Evolutionary conservation across 2,797 vertebrate genomes (phyloP).

Genomic region (Champsocephalus gunnari): DNA sequence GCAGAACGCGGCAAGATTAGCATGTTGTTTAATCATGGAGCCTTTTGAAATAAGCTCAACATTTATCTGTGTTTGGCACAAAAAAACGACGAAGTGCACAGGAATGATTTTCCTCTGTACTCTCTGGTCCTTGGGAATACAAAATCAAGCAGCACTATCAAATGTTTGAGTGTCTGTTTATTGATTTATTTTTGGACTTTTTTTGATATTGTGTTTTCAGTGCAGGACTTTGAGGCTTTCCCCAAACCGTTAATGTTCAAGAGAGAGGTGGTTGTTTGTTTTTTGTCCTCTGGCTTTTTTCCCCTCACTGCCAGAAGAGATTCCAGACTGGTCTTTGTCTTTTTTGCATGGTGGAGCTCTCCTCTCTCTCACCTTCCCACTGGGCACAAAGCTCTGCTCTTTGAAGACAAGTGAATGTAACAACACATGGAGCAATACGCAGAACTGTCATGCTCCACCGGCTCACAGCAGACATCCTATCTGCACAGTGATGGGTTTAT

Average conservation of each 20-base stretch:
- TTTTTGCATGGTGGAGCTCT: constrained; percentile 55
- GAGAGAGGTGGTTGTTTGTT: constrained; percentile 39
- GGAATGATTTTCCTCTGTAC: constrained; percentile 50
- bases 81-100: constrained; percentile 19
- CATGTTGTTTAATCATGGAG: constrained; percentile 70
- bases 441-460: constrained; percentile 40
- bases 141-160: constrained; percentile 54
- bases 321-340: constrained; percentile 61
- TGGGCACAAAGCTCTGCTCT: constrained; percentile 65
- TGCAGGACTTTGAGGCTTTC: constrained; percentile 48
- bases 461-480: constrained; percentile 31
- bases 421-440: constrained; percentile 53
- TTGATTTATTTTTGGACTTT: constrained; percentile 65
- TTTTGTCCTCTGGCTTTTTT: constrained; percentile 53
- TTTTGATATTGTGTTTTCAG: constrained; percentile 51
- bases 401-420: constrained; percentile 65
- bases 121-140: constrained; percentile 50
- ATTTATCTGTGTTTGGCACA: constrained; percentile 56
- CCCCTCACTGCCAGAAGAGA: constrained; percentile 55
- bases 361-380: constrained; percentile 65
- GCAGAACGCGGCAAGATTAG: constrained; percentile 70
- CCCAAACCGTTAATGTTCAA: constrained; percentile 43
- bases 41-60: constrained; percentile 76
- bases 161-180: constrained; percentile 52
- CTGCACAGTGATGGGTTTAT: constrained; percentile 27